A percentile compares a stretch with the other conserved stretches of the same genome.
These are phyloP conservation scores for Heteromyza rotundicornis DNA, from an alignment of 2,888 invertebrate genomes.

Conservation along the genomic window DNA sequence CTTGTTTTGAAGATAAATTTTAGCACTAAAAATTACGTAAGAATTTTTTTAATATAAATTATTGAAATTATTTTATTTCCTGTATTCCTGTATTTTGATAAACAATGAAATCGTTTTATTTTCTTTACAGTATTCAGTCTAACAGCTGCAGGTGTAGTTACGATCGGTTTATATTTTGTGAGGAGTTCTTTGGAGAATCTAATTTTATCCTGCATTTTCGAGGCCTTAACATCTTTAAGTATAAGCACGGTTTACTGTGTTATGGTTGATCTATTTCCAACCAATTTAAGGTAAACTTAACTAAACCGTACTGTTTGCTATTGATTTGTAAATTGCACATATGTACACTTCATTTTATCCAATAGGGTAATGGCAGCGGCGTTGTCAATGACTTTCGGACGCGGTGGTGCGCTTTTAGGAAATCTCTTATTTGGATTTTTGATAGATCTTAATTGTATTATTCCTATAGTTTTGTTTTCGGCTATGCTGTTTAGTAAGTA, in stretches of 20 bases:
- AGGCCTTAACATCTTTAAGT: conserved; percentile 79
- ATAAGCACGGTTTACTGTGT: conserved; percentile 83
- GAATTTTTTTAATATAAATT: too few relatives aligned
- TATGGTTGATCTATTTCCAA: conserved; percentile 82
- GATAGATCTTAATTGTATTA: conserved; percentile 78
- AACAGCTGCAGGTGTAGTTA: conserved; percentile 74
- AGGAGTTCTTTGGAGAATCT: conserved; percentile 74
- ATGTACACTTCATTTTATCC: conserved; percentile 27
- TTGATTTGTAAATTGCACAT: too few relatives aligned
- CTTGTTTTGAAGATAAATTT: too few relatives aligned
- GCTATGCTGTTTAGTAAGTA: conserved; percentile 76
- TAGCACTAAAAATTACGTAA: too few relatives aligned
- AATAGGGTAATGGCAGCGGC: conserved; percentile 83
- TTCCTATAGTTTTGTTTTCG: conserved; percentile 77
- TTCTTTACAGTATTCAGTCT: conserved; percentile 72
- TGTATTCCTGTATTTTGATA: too few relatives aligned
- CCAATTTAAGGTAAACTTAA: conserved; percentile 74
- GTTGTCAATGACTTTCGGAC: conserved; percentile 77
- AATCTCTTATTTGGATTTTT: conserved; percentile 80
- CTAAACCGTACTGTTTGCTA: neutral
- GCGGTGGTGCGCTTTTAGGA: conserved; percentile 78
- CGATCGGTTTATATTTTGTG: conserved; percentile 78
- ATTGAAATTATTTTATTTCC: too few relatives aligned
- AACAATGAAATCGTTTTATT: neutral
- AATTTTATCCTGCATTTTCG: conserved; percentile 78